These are phyloP conservation scores for Sycon ciliatum DNA, from an alignment of 37 sponge, comb jelly and placozoan genomes.

Conservation along the genomic window DNA sequence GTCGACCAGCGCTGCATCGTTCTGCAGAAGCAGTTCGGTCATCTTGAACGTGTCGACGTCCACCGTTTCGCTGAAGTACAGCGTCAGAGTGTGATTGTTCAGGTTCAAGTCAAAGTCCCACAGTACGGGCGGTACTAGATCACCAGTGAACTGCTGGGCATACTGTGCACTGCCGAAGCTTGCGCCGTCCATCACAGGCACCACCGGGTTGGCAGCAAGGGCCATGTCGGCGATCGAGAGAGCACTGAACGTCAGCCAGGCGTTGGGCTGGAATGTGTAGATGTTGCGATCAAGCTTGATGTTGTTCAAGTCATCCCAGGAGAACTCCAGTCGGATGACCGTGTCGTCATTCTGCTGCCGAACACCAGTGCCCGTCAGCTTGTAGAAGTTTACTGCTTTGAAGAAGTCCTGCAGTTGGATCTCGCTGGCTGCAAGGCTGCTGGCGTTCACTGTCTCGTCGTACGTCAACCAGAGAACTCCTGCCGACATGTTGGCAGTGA, in stretches of 20 bases:
- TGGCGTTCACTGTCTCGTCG: conserved; percentile 76
- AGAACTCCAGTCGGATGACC: conserved; percentile 46
- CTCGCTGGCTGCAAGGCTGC: conserved; percentile 64
- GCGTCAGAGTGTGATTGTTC: conserved; percentile 41
- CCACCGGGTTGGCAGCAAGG: conserved; percentile 53
- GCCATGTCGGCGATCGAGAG: conserved; percentile 80
- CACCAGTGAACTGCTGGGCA: conserved; percentile 48
- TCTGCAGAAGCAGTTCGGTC: conserved; percentile 62
- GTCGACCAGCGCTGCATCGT: conserved; percentile 13
- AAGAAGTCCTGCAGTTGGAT: conserved; percentile 90
- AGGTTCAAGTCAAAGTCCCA: conserved; percentile 70
- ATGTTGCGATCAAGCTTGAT: conserved; percentile 74
- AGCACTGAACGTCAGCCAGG: conserved; percentile 68
- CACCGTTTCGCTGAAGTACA: conserved; percentile 84
- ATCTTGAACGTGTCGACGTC: conserved; percentile 51
- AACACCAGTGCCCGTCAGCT: conserved; percentile 51
- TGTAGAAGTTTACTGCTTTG: conserved; percentile 49
- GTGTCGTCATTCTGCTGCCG: conserved; percentile 49
- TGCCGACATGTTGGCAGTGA: conserved; percentile 58
- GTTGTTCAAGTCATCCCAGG: conserved; percentile 65
- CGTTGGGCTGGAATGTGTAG: conserved; percentile 50
- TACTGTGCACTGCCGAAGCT: conserved; percentile 47
- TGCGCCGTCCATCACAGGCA: conserved; percentile 34
- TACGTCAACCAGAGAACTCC: conserved; percentile 61
- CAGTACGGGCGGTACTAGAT: conserved; percentile 49